Base-by-base conservation (phyloP, 2,888 invertebrate genomes). In the Ectemnius continuus region DNA sequence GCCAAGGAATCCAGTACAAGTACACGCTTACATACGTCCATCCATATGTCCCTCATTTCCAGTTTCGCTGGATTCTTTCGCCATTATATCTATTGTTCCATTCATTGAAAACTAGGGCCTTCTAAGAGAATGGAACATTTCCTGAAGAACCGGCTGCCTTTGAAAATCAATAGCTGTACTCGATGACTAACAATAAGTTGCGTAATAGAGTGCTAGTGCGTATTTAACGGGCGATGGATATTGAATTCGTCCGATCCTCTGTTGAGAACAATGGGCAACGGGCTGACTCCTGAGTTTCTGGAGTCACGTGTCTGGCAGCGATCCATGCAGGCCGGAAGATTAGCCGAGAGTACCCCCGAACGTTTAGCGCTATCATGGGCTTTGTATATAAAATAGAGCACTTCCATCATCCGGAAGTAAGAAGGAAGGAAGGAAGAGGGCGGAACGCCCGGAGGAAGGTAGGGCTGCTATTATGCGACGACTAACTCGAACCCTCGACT, bases 371-470 rank as follows among this genome's bases (percentile, higher is more conserved):
- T 84, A 84, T 80, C 83, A 83, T 78, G 80, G 76, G 82, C 78
- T 85, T 86, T 86, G 83, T 85, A 78, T 84, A 82, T 78, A 84
- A 84, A 84, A 81, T 79, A 82, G 84, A 75, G 76, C 76, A 80
- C 75, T 84, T 76, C 80, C 82, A 82, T 82, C 84, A 63, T 67
- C 79, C 85, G 86, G 85, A 85, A 84, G 73, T 52, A 59, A 18
- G 16, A n/a, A 60, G 75, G 78, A 71, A 71, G n/a, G 78, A 71
- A 69, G 70, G 75, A 75, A 66, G 64, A 72, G 69, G 69, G 70
- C 67, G 66, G 66, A 63, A 47, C 23, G 67, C 61, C 73, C 70
- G 74, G 70, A 62, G 73, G 73, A 58, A 71, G 75, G 65, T 64
- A 74, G 74, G 64, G 71, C 23, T 62, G 77, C 72, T 82, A 72